phyloP scores from a whole-genome alignment of 2,113 vertebrate species.

The Anseranas semipalmata region DNA sequence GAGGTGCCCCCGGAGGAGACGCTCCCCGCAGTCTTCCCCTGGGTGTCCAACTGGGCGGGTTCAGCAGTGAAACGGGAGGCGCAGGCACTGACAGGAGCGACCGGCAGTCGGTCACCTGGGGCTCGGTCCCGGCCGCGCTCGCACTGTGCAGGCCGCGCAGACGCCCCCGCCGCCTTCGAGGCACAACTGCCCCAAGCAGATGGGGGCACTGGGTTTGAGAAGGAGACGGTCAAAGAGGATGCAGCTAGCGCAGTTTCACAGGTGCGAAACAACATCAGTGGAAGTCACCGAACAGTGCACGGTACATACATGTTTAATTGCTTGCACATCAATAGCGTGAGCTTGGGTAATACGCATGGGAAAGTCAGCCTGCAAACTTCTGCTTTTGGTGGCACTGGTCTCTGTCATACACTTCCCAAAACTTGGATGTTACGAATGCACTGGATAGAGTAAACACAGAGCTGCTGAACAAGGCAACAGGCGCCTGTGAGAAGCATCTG shows the following conservation, averaged over 20 bases:
- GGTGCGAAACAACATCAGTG: neutral
- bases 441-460: neutral
- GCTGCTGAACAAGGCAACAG: neutral
- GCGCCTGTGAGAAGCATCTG: neutral
- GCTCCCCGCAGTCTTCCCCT: too few relatives aligned
- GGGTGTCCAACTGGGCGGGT: neutral
- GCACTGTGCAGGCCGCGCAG: too few relatives aligned
- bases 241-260: neutral
- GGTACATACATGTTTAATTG: accelerated
- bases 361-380: neutral
- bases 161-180: neutral
- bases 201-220: too few relatives aligned
- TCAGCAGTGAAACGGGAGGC: neutral
- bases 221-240: neutral
- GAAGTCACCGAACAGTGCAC: neutral
- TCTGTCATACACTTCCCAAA: neutral
- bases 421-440: neutral
- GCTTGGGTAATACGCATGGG: neutral
- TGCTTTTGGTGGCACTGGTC: accelerated
- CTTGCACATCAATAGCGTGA: accelerated
- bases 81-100: neutral
- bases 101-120: neutral
- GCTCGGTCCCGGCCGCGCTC: too few relatives aligned
- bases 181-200: too few relatives aligned
- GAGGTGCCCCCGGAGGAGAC: neutral